Base-by-base conservation (phyloP, 2,113 vertebrate species). In the Aphyosemion australe region DNA sequence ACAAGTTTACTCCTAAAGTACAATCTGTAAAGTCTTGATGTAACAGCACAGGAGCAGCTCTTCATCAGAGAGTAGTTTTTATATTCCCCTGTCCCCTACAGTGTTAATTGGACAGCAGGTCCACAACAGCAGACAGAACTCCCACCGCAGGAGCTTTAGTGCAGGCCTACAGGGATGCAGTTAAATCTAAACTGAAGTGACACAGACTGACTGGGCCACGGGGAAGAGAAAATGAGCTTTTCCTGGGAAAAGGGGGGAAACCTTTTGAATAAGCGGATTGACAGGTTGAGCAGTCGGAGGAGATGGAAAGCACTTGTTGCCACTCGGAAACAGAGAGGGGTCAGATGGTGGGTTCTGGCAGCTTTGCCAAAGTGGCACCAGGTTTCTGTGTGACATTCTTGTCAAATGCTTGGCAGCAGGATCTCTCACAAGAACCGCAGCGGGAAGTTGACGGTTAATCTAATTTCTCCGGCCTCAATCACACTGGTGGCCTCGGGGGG, bases 161-260 rank as follows among this genome's bases (percentile, higher is more conserved):
- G 72, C 76, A 42, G 20, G 72, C 68, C 87, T 76, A 74, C 76
- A 69, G 78, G 72, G 75, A 73, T 82, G 74, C 69, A 14, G 74
- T 86, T 77, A 85, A 89, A 89, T 79, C 60, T 89, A 91, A 93
- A 86, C 86, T 79, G 76, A 91, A 91, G 86, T 87, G 89, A 91
- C 89, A 90, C 84, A 85, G 67, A 82, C 70, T 80, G 88, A 84
- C 84, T 72, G 60, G 80, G 77, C 82, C 77, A 32, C 74, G 71
- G 78, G 79, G 80, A 82, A 76, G 74, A 69, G 68, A 82, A 82
- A 84, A 89, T 85, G 56, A 77, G 84, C 76, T 84, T 89, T 89
- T 82, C 85, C 74, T 8, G 47, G 75, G 78, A 78, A 86, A 79
- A 80, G n/a, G 74, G 15, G 63, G 61, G 78, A 66, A 60, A 84